These are phyloP conservation scores for Rhizomys pruinosus DNA, from an alignment of 2,113 vertebrate species.

Conservation along the genomic window DNA sequence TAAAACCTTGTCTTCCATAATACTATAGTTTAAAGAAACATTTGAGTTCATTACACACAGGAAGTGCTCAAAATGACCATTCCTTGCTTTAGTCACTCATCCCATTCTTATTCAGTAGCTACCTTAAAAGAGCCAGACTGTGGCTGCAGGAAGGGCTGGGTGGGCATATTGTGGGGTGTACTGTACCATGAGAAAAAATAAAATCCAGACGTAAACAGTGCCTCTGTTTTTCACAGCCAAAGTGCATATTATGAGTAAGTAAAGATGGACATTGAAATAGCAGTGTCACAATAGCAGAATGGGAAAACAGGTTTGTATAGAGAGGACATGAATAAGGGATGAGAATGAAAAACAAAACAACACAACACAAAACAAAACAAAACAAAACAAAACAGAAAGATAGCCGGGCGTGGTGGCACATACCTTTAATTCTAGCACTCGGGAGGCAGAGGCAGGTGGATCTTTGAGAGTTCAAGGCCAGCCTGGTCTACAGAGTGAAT, in stretches of 20 bases:
- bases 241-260: background rate
- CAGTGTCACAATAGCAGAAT: background rate
- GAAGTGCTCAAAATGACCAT: background rate
- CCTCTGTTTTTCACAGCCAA: background rate
- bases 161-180: too few relatives aligned
- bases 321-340: too few relatives aligned
- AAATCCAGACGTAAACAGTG: background rate
- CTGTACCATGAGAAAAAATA: background rate
- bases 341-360: background rate
- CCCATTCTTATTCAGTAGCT: background rate
- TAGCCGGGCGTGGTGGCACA: too few relatives aligned
- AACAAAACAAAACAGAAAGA: too few relatives aligned
- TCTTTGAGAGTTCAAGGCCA: too few relatives aligned
- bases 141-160: background rate
- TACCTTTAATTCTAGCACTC: too few relatives aligned
- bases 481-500: too few relatives aligned
- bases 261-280: background rate
- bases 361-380: too few relatives aligned
- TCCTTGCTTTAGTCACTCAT: background rate
- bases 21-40: too few relatives aligned
- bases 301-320: fast-evolving
- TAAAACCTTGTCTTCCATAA: too few relatives aligned
- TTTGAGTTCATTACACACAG: too few relatives aligned
- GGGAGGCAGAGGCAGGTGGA: too few relatives aligned
- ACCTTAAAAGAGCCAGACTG: fast-evolving